Percentiles rank a stretch among this genome's conserved stretches.
These are phyloP conservation scores for Rotaria socialis DNA, from an alignment of 2,888 invertebrate species.

Conservation along the genomic window DNA sequence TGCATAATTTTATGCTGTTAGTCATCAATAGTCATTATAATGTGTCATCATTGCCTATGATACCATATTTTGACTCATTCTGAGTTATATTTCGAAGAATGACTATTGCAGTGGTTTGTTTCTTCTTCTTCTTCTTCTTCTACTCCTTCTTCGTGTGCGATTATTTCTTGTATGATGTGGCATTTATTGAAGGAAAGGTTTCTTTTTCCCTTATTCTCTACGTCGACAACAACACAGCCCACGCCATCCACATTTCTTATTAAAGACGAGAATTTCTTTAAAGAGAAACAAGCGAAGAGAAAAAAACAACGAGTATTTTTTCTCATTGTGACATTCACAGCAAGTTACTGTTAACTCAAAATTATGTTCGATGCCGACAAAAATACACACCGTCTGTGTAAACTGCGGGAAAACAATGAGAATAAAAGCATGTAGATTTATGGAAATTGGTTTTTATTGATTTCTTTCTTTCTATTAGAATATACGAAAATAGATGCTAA, in stretches of 20 bases:
- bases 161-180: background rate
- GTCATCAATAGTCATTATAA: too few relatives aligned
- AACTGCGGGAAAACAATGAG: background rate
- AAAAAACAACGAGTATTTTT: background rate
- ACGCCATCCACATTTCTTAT: background rate
- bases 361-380: background rate
- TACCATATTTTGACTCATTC: too few relatives aligned
- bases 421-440: background rate
- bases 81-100: background rate
- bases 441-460: too few relatives aligned
- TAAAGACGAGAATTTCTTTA: background rate
- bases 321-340: background rate
- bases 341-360: background rate
- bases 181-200: background rate
- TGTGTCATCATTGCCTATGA: too few relatives aligned
- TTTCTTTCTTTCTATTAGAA: too few relatives aligned
- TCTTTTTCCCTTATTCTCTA: background rate
- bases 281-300: background rate
- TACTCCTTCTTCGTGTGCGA: background rate
- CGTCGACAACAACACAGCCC: background rate
- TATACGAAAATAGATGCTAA: too few relatives aligned
- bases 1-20: too few relatives aligned
- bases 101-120: background rate
- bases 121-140: background rate
- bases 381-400: background rate